Percentiles rank a stretch among this genome's conserved stretches.
These are phyloP conservation scores for Acanthurus lineatus DNA, from an alignment of 2,797 vertebrate species.

Conservation along the genomic window DNA sequence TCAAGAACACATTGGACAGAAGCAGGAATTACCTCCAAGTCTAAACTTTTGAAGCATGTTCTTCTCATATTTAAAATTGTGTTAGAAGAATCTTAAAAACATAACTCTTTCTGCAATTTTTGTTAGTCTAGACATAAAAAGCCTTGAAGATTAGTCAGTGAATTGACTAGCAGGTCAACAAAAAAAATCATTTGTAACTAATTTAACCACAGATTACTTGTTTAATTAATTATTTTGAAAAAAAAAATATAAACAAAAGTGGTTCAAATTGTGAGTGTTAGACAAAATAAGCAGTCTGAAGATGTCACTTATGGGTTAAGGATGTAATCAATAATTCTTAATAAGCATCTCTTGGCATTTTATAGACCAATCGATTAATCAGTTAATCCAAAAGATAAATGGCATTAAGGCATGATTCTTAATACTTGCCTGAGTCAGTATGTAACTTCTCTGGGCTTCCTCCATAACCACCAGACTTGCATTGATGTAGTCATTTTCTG, in stretches of 20 bases:
- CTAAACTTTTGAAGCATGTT: too few relatives aligned
- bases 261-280: not conserved
- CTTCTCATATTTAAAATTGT: too few relatives aligned
- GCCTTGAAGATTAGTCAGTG: too few relatives aligned
- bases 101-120: too few relatives aligned
- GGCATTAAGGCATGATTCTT: not conserved
- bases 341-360: too few relatives aligned
- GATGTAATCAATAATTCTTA: too few relatives aligned
- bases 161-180: too few relatives aligned
- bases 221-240: not conserved
- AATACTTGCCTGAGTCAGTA: slow-evolving; percentile 93
- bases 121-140: too few relatives aligned
- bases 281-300: not conserved
- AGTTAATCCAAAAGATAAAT: not conserved
- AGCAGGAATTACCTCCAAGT: too few relatives aligned
- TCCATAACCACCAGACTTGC: slow-evolving; percentile 94
- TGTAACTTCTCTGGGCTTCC: slow-evolving; percentile 95
- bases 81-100: too few relatives aligned
- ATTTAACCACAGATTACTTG: not conserved
- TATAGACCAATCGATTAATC: not conserved
- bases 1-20: too few relatives aligned
- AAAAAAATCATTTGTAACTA: too few relatives aligned
- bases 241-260: not conserved
- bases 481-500: slow-evolving; percentile 98
- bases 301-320: not conserved